Evolutionary conservation across 1,140 invertebrate genomes (phyloP), one percentile per base, ranked within the genome.

Genomic region (Ylistrum balloti): DNA sequence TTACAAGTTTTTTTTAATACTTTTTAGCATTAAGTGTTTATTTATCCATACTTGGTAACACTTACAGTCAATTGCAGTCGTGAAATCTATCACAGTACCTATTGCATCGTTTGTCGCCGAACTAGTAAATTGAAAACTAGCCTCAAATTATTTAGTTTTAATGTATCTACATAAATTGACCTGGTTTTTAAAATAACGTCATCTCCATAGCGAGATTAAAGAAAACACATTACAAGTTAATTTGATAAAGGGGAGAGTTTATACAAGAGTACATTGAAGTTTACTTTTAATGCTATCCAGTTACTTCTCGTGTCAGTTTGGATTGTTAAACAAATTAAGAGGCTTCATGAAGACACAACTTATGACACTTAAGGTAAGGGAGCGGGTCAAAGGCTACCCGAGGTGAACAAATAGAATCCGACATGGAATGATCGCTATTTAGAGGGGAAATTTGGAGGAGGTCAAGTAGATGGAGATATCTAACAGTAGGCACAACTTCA

Each of bases 311-410:
- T 74, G 56, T 74, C 56, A 28, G 9, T n/a, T n/a, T 5, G 56
- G 56, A 74, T 28, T 74, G 15, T 74, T 74, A 74, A 74, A 28
- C n/a, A 74, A 74, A 74, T 74, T 74, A n/a, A 74, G 56, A 74
- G 56, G 56, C 56, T 74, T 74, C n/a, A 28, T 74, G 13, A 74
- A 11, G 56, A 1, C 56, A 28, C 56, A 74, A 74, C 56, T 28
- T 74, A 17, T 74, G n/a, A 74, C 56, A 74, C 56, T n/a, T 74
- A 28, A 28, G 56, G 56, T 28, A 74, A 28, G 56, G 56, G 56
- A 28, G 56, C 22, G 3, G 56, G 56, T 74, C 17, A 28, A 11
- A 74, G 56, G 56, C 22, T n/a, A 74, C 17, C n/a, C n/a, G 56
- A 74, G 56, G 56, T 74, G 56, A 74, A 28, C 56, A 74, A 74